Conservation (phyloP, 2,888 invertebrate species). For the Dione vanillae region DNA sequence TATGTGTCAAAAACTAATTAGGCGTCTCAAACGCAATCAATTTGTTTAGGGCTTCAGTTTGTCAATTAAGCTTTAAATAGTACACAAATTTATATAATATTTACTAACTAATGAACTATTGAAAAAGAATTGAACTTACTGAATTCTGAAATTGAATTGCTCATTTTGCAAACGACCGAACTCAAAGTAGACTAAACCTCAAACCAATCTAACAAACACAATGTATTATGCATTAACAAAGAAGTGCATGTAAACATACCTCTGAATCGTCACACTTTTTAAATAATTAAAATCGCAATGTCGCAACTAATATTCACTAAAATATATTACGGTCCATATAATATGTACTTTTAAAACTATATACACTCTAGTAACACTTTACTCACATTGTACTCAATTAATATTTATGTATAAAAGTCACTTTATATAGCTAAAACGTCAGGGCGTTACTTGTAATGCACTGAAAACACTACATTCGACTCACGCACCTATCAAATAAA, state of each 20-base stretch:
- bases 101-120: too few relatives aligned
- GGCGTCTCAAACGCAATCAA: too few relatives aligned
- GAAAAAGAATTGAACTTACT: too few relatives aligned
- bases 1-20: too few relatives aligned
- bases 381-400: background rate
- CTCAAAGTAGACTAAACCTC: background rate
- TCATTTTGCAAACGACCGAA: too few relatives aligned
- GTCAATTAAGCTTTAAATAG: too few relatives aligned
- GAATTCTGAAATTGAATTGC: too few relatives aligned
- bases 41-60: too few relatives aligned
- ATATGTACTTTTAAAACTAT: background rate
- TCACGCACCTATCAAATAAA: conserved; percentile 38
- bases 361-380: background rate
- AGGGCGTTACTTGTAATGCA: conserved; percentile 15
- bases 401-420: background rate
- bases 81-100: too few relatives aligned
- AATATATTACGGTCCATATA: background rate
- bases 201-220: background rate
- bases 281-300: background rate
- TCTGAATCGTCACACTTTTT: background rate
- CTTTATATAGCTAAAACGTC: conserved; percentile 12
- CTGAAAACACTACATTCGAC: conserved; percentile 34
- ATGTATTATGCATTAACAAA: background rate
- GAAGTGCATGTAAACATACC: conserved; percentile 8
- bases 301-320: background rate